Evolutionary conservation across 1,140 invertebrate genomes (phyloP), one percentile per base, ranked within the genome.

Genomic region (Microplitis demolitor): DNA sequence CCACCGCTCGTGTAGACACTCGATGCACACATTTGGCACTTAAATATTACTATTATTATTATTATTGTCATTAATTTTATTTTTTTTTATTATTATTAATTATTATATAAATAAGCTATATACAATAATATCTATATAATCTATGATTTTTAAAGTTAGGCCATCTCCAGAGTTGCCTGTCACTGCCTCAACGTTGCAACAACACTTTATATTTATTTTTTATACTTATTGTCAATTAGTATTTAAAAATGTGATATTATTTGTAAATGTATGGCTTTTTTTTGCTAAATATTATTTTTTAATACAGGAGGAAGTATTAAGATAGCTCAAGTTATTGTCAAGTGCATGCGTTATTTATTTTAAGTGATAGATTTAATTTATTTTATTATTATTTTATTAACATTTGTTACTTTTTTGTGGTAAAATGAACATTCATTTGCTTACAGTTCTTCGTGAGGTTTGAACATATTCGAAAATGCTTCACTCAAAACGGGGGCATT

Each of bases 381-480:
- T 3, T 13, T 54, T 54, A 54, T 54, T n/a, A 54, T 54, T 54
- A 54, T 8, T 24, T 24, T 9, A 45, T 45, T 45, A 45, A 9
- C 6, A 45, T 54, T 54, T 54, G 4, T 13, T 9, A 54, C n/a
- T 45, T 45, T 45, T 45, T 45, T 45, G 39, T 45, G 8, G 39
- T 45, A 45, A 45, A 45, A 45, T 58, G 5, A 6, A 9, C 31
- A 3, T 58, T 58, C 8, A 76, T 88, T 13, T 86, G 84, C 85
- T 96, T 97, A 82, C 93, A 99, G 98, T 99, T 98, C 90, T 99
- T 99, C 91, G 97, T 99, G 88, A 94, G 97, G 87, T 92, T 99
- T 89, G 95, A 97, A 90, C 97, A 98, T 89, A 99, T 99, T 89
- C 93, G 97, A 87, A 99, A 99, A 89, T 99, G 98, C 91, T 99